Evolutionary conservation across 2,797 vertebrate genomes (phyloP).

Genomic region (Hydrophis major): DNA sequence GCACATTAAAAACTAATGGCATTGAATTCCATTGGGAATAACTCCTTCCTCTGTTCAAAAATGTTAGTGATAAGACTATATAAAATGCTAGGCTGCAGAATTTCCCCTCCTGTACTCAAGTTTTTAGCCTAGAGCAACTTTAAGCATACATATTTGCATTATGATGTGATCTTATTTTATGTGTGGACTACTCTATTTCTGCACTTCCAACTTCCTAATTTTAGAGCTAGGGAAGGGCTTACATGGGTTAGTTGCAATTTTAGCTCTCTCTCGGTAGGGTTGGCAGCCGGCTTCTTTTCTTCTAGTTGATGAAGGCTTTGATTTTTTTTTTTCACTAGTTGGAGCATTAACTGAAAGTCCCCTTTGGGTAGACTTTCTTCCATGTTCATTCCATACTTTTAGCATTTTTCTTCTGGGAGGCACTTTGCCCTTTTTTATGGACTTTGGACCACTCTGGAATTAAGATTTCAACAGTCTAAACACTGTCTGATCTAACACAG

Average conservation of each 20-base stretch:
- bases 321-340: neutral
- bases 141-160: slow-evolving; percentile 30
- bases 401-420: neutral
- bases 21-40: neutral
- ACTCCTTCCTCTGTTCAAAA: neutral
- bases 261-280: neutral
- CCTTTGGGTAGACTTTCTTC: neutral
- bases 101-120: neutral
- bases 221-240: neutral
- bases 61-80: neutral
- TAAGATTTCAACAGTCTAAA: neutral
- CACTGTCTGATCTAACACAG: neutral
- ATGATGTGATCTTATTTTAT: slow-evolving; percentile 32
- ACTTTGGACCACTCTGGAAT: neutral
- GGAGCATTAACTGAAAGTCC: neutral
- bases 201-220: neutral
- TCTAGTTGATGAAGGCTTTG: neutral
- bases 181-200: slow-evolving; percentile 26
- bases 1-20: neutral
- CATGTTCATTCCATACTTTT: neutral
- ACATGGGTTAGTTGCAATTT: neutral
- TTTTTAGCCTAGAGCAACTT: slow-evolving; percentile 19
- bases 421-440: neutral
- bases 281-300: neutral
- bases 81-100: neutral